Conservation (phyloP, 2,888 invertebrate genomes). For the Monoplex corrugatus region DNA sequence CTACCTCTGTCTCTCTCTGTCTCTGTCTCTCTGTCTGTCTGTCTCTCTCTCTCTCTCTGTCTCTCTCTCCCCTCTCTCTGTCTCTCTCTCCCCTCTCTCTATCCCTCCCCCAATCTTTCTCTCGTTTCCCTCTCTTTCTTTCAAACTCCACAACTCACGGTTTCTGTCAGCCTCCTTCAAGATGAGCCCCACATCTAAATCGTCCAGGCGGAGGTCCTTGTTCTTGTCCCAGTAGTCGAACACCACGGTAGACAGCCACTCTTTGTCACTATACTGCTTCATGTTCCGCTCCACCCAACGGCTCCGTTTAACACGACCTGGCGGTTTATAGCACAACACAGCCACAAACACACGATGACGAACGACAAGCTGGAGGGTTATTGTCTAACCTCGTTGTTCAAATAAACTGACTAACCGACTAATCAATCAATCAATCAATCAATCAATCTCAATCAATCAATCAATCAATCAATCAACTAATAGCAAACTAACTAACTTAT, state of each 20-base stretch:
- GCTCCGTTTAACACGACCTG: constrained; percentile 43
- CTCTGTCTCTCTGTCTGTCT: not conserved
- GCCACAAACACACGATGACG: too few relatives aligned
- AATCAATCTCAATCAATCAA: too few relatives aligned
- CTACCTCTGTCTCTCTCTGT: not conserved
- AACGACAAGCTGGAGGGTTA: too few relatives aligned
- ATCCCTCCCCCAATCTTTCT: not conserved
- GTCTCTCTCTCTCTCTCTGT: not conserved
- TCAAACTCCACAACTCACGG: constrained; percentile 23
- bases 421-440: too few relatives aligned
- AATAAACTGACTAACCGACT: too few relatives aligned
- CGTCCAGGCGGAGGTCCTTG: constrained; percentile 45
- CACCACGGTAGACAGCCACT: constrained; percentile 44
- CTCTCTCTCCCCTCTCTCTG: not conserved
- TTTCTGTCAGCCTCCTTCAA: constrained; percentile 44
- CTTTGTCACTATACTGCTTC: constrained; percentile 30
- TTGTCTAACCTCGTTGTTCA: too few relatives aligned
- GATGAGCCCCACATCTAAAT: constrained; percentile 33
- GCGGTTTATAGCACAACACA: too few relatives aligned
- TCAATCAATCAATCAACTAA: too few relatives aligned
- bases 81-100: not conserved
- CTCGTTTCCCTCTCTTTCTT: not conserved
- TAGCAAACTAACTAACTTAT: too few relatives aligned
- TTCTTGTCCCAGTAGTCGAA: constrained; percentile 50
- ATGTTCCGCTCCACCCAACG: constrained; percentile 39